Evolutionary conservation across 2,888 invertebrate species (phyloP).

Genomic region (Cryptophagus acutangulus): DNA sequence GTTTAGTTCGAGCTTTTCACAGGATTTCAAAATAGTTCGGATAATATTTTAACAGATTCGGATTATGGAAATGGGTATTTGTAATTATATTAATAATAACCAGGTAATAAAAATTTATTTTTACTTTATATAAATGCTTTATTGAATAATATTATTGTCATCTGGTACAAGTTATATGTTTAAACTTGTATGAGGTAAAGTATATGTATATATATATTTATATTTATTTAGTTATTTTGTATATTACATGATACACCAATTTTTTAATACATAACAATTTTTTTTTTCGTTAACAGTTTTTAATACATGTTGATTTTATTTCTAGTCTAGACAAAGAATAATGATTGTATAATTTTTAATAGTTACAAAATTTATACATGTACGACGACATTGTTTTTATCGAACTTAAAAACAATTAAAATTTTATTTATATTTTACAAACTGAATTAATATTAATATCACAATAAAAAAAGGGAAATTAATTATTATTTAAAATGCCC

Average conservation of each 20-base stretch:
- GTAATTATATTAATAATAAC: no score
- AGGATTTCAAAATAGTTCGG: no score
- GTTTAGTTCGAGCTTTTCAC: no score
- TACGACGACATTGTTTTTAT: constrained; percentile 12
- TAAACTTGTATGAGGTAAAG: background rate
- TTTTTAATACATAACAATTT: constrained; percentile 40
- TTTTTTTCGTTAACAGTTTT: constrained; percentile 24
- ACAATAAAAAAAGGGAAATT: background rate
- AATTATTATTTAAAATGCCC: background rate
- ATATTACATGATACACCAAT: constrained; percentile 36
- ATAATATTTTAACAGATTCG: no score
- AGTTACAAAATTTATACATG: constrained; percentile 2
- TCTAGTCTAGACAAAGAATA: constrained; percentile 6
- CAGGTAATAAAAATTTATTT: no score
- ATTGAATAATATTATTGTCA: background rate
- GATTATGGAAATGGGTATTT: no score
- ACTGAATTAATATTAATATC: background rate
- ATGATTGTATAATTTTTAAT: constrained; percentile 9
- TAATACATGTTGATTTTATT: constrained; percentile 16
- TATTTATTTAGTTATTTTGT: background rate
- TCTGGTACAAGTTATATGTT: background rate
- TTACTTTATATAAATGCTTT: no score
- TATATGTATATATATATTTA: background rate
- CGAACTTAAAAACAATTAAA: constrained; percentile 11
- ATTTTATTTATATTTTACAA: background rate